A percentile compares a stretch with the other conserved stretches of the same genome.
phyloP scores from a whole-genome alignment of 2,797 vertebrate genomes.

The Carcharodon carcharias region DNA sequence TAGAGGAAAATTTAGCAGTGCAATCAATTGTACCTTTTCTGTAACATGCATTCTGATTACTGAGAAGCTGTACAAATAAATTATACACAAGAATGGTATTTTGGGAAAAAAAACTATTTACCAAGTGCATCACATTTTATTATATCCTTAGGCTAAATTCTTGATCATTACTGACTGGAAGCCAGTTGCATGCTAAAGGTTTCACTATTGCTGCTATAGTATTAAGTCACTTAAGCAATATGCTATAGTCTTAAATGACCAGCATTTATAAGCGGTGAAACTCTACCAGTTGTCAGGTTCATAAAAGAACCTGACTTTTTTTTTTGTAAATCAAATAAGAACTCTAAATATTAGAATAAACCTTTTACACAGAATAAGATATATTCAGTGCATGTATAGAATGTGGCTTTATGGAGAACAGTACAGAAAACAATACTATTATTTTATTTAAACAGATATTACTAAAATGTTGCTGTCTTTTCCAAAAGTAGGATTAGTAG shows the following conservation, averaged over 20 bases:
- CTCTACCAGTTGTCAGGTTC: neutral
- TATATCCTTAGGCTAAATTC: conserved; percentile 34
- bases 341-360: neutral
- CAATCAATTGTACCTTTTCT: conserved; percentile 59
- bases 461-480: neutral
- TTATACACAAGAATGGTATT: conserved; percentile 27
- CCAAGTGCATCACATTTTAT: conserved; percentile 33
- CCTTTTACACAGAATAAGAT: neutral
- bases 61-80: conserved; percentile 35
- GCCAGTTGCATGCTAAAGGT: conserved; percentile 24
- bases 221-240: neutral
- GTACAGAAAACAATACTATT: neutral
- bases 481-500: neutral
- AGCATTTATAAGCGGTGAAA: neutral
- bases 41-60: conserved; percentile 39
- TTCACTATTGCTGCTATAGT: conserved; percentile 16
- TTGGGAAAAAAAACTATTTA: neutral
- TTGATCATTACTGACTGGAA: conserved; percentile 31
- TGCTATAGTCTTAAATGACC: conserved; percentile 13
- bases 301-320: neutral
- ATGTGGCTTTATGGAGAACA: conserved; percentile 2
- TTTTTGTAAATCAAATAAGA: conserved; percentile 4
- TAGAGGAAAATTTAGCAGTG: conserved; percentile 65
- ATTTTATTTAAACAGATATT: neutral
- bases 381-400: neutral